Conservation (phyloP, 2,113 vertebrate genomes). For the Pseudorhombus dupliciocellatus region DNA sequence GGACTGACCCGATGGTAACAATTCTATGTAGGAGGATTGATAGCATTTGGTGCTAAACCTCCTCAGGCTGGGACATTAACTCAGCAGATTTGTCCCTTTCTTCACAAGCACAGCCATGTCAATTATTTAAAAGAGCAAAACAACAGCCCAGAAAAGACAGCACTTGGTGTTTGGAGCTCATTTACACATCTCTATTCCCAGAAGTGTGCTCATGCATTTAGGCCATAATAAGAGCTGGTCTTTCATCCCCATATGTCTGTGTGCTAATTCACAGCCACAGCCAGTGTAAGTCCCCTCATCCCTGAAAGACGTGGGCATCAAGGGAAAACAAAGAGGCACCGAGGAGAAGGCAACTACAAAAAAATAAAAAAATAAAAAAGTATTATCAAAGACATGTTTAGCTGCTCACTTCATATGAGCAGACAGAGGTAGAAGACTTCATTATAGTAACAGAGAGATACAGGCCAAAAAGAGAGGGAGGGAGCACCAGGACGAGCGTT, state of each 20-base stretch:
- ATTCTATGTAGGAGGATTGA: constrained; percentile 69
- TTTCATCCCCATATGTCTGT: constrained; percentile 63
- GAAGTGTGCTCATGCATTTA: constrained; percentile 64
- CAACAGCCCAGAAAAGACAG: constrained; percentile 72
- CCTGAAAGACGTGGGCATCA: constrained; percentile 49
- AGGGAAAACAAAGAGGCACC: constrained; percentile 49
- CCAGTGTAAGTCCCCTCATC: constrained; percentile 30
- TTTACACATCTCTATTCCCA: constrained; percentile 76
- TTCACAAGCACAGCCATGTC: constrained; percentile 71
- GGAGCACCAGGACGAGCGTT: constrained; percentile 51
- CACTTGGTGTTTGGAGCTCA: constrained; percentile 63
- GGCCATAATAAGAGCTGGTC: constrained; percentile 69
- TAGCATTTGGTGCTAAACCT: constrained; percentile 64
- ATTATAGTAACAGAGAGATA: constrained; percentile 38
- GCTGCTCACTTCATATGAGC: constrained; percentile 35
- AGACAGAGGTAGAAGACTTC: constrained; percentile 34
- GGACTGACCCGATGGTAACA: constrained; percentile 63
- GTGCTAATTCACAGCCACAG: constrained; percentile 64
- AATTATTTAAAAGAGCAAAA: constrained; percentile 81
- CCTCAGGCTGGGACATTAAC: constrained; percentile 75
- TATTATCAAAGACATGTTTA: constrained; percentile 41
- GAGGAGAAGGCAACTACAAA: constrained; percentile 27
- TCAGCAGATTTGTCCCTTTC: constrained; percentile 79
- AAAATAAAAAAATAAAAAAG: constrained; percentile 14
- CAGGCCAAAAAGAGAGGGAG: constrained; percentile 29